Conservation (phyloP, 2,888 invertebrate species). For the Mechanitis messenoides region DNA sequence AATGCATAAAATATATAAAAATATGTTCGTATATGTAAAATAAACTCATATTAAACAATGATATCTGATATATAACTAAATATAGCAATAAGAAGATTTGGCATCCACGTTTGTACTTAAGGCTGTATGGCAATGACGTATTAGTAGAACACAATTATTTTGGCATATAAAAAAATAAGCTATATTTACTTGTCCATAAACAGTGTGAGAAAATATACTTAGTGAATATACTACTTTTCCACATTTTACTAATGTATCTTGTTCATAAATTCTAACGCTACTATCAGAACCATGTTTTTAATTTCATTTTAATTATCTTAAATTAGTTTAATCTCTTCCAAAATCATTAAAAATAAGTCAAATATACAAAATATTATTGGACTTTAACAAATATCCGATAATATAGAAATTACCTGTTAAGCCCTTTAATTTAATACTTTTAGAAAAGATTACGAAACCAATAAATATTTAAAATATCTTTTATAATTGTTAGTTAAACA, state of each 20-base stretch:
- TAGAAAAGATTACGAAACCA: conserved; percentile 11
- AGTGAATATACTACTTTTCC: too few species aligned
- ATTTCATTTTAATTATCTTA: too few species aligned
- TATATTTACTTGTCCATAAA: neutral
- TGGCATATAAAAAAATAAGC: conserved; percentile 14
- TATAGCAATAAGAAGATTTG: conserved; percentile 30
- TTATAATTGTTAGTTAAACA: too few species aligned
- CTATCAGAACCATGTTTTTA: too few species aligned
- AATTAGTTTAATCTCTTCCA: conserved; percentile 4
- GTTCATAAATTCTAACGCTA: too few species aligned
- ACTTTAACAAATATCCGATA: conserved; percentile 20
- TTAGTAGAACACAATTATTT: conserved; percentile 20
- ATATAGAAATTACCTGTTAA: conserved; percentile 21
- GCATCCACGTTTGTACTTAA: conserved; percentile 36
- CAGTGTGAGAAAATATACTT: neutral
- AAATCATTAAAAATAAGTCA: conserved; percentile 41
- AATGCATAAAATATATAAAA: conserved; percentile 2
- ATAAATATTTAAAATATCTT: too few species aligned
- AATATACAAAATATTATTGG: neutral
- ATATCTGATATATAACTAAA: conserved; percentile 17
- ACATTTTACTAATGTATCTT: too few species aligned
- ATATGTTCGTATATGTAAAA: conserved; percentile 5
- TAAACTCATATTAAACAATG: neutral
- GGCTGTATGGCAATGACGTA: conserved; percentile 23
- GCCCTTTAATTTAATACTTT: conserved; percentile 7